A percentile compares a stretch with the other conserved stretches of the same genome.
phyloP scores from a whole-genome alignment of 2,113 vertebrate species.

The Sula dactylatra region DNA sequence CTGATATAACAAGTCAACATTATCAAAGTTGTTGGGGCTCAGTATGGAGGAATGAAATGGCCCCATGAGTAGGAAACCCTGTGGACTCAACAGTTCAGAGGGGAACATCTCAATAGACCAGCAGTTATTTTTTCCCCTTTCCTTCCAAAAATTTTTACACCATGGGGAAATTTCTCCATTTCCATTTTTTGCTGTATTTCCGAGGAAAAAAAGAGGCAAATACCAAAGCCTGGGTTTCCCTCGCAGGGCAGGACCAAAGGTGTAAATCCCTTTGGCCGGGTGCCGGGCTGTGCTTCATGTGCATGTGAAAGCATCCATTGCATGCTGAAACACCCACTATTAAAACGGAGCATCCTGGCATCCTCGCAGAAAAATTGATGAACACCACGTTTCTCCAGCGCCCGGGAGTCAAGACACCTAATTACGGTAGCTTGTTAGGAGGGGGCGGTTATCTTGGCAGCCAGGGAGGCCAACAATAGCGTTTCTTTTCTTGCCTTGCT shows the following conservation, averaged over 20 bases:
- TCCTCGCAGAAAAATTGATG: neutral
- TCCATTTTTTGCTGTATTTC: neutral
- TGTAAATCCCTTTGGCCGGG: fast-evolving
- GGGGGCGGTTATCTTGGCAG: constrained; percentile 33
- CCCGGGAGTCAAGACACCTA: neutral
- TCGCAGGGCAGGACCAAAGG: fast-evolving
- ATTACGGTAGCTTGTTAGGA: constrained; percentile 41
- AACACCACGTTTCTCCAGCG: neutral
- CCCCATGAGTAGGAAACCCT: neutral
- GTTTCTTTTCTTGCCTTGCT: neutral
- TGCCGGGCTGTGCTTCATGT: neutral
- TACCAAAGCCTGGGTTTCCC: neutral
- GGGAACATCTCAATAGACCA: neutral
- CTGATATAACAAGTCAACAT: neutral
- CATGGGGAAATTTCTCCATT: neutral
- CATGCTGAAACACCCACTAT: neutral
- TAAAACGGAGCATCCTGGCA: neutral
- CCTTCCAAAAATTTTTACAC: neutral
- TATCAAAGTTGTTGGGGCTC: neutral
- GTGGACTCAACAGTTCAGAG: fast-evolving
- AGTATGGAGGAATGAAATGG: neutral
- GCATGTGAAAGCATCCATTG: neutral
- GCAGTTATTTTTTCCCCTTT: neutral
- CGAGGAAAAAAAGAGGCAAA: neutral
- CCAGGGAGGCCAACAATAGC: neutral